phyloP scores from a whole-genome alignment of 2,113 vertebrate genomes.

The Scalopus aquaticus region DNA sequence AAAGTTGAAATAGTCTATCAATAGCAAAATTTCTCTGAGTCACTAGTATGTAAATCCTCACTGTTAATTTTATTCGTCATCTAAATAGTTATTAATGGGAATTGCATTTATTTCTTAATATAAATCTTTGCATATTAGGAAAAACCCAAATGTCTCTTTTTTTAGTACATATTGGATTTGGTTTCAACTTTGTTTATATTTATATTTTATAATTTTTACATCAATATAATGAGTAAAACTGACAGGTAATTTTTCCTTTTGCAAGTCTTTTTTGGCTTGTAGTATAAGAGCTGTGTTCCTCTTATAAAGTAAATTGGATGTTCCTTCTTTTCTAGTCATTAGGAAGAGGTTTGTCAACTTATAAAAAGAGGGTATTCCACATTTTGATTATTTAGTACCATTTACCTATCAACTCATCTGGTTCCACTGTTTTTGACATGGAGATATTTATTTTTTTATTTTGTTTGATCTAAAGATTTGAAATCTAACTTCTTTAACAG shows the following conservation, averaged over 20 bases:
- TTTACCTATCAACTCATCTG: not conserved
- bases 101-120: not conserved
- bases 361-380: not conserved
- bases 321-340: not conserved
- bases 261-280: not conserved
- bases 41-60: not conserved
- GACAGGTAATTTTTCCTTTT: not conserved
- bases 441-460: not conserved
- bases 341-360: not conserved
- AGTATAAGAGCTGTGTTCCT: not conserved
- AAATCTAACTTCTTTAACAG: not conserved
- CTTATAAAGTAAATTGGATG: not conserved
- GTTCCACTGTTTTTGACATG: not conserved
- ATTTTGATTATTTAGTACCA: not conserved
- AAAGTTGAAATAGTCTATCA: not conserved
- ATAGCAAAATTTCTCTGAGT: not conserved
- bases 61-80: not conserved
- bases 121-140: not conserved
- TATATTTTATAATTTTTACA: not conserved
- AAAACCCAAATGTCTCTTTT: not conserved
- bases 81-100: not conserved
- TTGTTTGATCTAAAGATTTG: not conserved
- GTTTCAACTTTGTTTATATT: not conserved
- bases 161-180: not conserved
- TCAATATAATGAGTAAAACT: not conserved